Percentiles rank a stretch among this genome's conserved stretches.
Evolutionary conservation across 30 jellyfish, hydroid and myxozoan genomes (phyloP).

Genomic region (Sanderia malayensis): DNA sequence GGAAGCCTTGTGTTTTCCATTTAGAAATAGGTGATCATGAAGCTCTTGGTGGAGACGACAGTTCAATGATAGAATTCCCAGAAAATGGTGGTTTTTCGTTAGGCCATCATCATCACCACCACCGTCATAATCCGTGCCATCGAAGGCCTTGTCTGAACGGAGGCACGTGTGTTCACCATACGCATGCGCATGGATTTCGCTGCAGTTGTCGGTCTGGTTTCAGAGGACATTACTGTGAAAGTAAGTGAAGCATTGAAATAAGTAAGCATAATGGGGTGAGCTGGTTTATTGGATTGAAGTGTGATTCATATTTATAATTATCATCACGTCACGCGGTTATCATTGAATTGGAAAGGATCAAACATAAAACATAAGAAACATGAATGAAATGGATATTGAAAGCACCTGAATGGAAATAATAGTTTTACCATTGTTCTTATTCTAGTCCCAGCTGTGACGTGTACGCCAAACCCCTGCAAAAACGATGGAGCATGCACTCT

Average conservation of each 20-base stretch:
- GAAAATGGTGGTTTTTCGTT: neutral
- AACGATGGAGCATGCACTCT: conserved; percentile 91
- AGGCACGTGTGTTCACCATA: conserved; percentile 64
- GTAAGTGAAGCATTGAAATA: too few species aligned
- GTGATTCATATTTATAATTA: too few species aligned
- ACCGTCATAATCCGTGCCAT: conserved; percentile 27
- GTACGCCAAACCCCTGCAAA: conserved; percentile 66
- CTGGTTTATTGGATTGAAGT: neutral
- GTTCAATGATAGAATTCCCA: neutral
- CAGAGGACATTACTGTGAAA: conserved; percentile 92
- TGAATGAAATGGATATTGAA: too few species aligned
- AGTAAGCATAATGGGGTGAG: too few species aligned
- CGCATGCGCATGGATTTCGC: conserved; percentile 42
- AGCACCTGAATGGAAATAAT: too few species aligned
- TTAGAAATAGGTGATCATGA: too few species aligned
- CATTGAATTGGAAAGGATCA: too few species aligned
- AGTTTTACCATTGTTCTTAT: too few species aligned
- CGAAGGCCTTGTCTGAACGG: conserved; percentile 84
- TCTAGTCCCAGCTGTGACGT: conserved; percentile 61
- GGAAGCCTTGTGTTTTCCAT: too few species aligned
- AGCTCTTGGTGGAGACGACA: neutral
- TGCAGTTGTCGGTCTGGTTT: conserved; percentile 80
- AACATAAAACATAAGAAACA: too few species aligned
- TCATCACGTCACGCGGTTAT: too few species aligned
- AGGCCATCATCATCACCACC: conserved; percentile 34